Base-by-base conservation (phyloP, 1,140 invertebrate species). In the Hyposmocoma kahamanoa region DNA sequence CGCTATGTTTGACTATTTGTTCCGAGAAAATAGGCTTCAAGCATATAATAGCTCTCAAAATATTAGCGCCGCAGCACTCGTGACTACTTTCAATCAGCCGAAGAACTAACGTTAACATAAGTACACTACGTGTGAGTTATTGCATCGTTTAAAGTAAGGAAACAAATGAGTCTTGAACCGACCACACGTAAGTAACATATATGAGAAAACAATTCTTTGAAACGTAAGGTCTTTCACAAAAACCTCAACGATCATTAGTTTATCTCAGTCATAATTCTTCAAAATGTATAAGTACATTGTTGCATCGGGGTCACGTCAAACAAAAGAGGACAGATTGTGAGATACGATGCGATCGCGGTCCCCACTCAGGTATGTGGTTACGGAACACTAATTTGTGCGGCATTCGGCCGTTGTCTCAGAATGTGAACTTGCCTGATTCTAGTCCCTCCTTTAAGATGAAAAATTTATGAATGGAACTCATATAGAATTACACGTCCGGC, bases 381-480 rank as follows among this genome's bases (percentile, higher is more conserved):
- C 41, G n/a, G 50, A 53, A 34, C 30, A 50, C 56, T 57, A 67
- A 67, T 70, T 64, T 60, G 54, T 62, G 42, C 47, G 56, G 53
- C 38, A 64, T 62, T 57, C 59, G 26, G 52, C 28, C 36, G 28
- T 52, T 56, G 56, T 46, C 44, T 43, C 56, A 62, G 63, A 55
- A 19, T 46, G 51, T 54, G 49, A 53, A 56, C 49, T 38, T 50
- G 49, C 46, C 22, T 2, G n/a, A 34, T 51, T 22, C 13, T 51
- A 20, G 45, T 22, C 42, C 20, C 20, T 19, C 36, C 26, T 43
- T 17, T 32, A 42, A 1, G 32, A 15, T 20, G 42, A 36, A 42
- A 46, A 52, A 46, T 26, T 32, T 36, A 57, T 57, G 49, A 57
- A 57, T 53, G 47, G 36, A 45, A 26, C 22, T 22, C 22, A 18